These are phyloP conservation scores for Sphaeridia pumilis DNA, from an alignment of 2,888 invertebrate genomes.

Conservation along the genomic window DNA sequence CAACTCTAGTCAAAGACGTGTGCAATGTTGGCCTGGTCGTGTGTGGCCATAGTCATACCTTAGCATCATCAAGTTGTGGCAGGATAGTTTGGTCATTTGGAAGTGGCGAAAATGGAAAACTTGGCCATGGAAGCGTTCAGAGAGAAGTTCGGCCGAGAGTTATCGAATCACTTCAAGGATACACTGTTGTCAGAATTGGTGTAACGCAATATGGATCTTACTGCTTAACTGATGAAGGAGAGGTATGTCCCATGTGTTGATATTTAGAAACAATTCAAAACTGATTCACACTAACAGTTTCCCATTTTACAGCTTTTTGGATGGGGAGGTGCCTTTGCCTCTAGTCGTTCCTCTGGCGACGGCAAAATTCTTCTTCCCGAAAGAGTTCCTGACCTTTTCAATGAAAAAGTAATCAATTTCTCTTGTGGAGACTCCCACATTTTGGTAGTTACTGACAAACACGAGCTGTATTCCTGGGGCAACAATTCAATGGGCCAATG, in stretches of 20 bases:
- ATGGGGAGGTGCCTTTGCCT: constrained; percentile 51
- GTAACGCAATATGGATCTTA: constrained; percentile 47
- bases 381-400: constrained; percentile 46
- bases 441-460: constrained; percentile 48
- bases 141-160: constrained; percentile 48
- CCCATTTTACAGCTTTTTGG: constrained; percentile 46
- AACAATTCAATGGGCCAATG: constrained; percentile 53
- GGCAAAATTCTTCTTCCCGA: constrained; percentile 47
- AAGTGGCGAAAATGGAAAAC: constrained; percentile 47
- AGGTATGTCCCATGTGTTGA: too few relatives aligned
- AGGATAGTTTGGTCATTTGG: constrained; percentile 50
- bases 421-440: constrained; percentile 52
- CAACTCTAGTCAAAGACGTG: constrained; percentile 49
- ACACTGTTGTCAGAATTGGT: constrained; percentile 47
- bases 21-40: constrained; percentile 47
- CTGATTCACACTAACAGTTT: too few relatives aligned
- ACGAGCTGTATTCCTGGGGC: constrained; percentile 42
- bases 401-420: constrained; percentile 48
- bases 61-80: constrained; percentile 46
- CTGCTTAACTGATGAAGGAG: constrained; percentile 45
- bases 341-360: constrained; percentile 49
- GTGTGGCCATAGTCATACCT: constrained; percentile 48
- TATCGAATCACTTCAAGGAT: constrained; percentile 48
- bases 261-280: too few relatives aligned
- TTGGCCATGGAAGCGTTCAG: constrained; percentile 44